Evolutionary conservation across 2,113 vertebrate species (phyloP).

Genomic region (Oreochromis spilurus): DNA sequence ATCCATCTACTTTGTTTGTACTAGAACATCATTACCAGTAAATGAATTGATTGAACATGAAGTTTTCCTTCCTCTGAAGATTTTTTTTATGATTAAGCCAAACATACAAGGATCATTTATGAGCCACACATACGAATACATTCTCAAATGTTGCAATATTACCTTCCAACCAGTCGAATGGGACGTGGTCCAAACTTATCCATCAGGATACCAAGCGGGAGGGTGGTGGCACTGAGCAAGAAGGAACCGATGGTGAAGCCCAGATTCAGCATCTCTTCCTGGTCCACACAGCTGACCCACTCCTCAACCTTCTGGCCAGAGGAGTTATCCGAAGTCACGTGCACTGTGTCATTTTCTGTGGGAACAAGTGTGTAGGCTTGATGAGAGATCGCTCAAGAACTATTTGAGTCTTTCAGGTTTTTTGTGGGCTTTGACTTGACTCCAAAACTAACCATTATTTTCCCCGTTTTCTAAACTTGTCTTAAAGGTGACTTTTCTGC

Average conservation of each 20-base stretch:
- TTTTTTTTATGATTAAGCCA: not conserved
- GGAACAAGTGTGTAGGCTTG: not conserved
- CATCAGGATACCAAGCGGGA: conserved; percentile 88
- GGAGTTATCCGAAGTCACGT: conserved; percentile 11
- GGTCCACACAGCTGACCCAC: conserved; percentile 73
- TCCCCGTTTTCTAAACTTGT: not conserved
- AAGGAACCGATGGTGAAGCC: conserved; percentile 91
- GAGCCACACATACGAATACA: not conserved
- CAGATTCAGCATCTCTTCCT: conserved; percentile 87
- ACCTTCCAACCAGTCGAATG: conserved; percentile 84
- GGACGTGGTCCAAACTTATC: conserved; percentile 84
- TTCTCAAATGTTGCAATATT: not conserved
- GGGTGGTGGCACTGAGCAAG: conserved; percentile 84
- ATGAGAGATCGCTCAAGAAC: not conserved
- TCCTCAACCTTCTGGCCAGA: not conserved
- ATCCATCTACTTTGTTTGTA: not conserved
- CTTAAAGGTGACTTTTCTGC: not conserved
- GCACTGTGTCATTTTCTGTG: conserved; percentile 48
- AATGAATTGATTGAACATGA: not conserved
- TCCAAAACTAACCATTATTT: not conserved
- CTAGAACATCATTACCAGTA: not conserved
- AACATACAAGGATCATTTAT: not conserved
- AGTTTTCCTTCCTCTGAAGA: not conserved
- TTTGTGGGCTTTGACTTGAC: not conserved
- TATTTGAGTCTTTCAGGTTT: not conserved